Evolutionary conservation across 2,888 invertebrate species (phyloP).

Genomic region (Arge pagana): DNA sequence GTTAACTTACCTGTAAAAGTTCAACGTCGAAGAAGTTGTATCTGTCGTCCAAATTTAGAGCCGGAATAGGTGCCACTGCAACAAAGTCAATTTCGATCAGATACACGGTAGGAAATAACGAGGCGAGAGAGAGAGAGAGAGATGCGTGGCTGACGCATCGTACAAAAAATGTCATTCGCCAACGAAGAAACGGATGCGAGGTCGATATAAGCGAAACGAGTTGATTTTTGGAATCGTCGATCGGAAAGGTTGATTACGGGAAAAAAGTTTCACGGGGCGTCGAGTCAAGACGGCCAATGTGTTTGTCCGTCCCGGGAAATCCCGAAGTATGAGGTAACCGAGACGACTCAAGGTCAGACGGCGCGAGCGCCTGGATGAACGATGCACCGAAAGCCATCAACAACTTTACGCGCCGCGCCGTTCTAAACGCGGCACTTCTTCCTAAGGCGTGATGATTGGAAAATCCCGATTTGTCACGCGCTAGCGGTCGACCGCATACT

Average conservation of each 20-base stretch:
- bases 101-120: neutral
- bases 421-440: too few relatives aligned
- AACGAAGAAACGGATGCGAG: neutral
- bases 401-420: too few relatives aligned
- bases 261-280: constrained; percentile 15
- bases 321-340: constrained; percentile 9
- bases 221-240: too few relatives aligned
- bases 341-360: constrained; percentile 3
- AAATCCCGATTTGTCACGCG: too few relatives aligned
- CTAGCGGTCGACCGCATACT: too few relatives aligned
- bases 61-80: neutral
- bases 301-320: constrained; percentile 14
- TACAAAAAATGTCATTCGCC: too few relatives aligned
- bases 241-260: too few relatives aligned
- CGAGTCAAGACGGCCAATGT: neutral
- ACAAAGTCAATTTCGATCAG: neutral
- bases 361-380: neutral
- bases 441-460: too few relatives aligned
- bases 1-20: constrained; percentile 60
- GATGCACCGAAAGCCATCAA: constrained; percentile 9
- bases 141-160: too few relatives aligned
- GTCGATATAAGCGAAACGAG: neutral
- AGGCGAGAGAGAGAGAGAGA: too few relatives aligned
- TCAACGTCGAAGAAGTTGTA: constrained; percentile 65
- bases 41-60: constrained; percentile 41